Evolutionary conservation across 2,888 invertebrate species (phyloP), one percentile per base, ranked within the genome.

Genomic region (Synanthedon myopaeformis): DNA sequence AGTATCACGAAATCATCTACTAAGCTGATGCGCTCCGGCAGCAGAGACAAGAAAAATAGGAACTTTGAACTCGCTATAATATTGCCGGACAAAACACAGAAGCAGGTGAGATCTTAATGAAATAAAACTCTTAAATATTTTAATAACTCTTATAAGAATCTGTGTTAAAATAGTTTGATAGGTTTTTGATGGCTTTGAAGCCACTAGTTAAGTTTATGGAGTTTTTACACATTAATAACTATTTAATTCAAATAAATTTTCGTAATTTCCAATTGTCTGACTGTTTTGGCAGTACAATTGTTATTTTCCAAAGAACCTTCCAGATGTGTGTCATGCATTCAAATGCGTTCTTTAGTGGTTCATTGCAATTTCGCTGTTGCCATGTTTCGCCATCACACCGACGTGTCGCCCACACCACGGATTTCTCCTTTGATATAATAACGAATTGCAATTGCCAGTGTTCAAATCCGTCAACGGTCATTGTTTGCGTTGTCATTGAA

Each of bases 1-100:
- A 89, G 88, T 64, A 88, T 91, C 61, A 90, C 90, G 53, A 85
- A 90, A 57, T 82, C 90, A 42, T 86, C 91, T 3, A 89, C 90
- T 3, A 87, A 90, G 66, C 85, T 91, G 53, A 89, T 90, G 65
- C 82, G 85, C 58, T 81, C 90, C 54, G 89, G 89, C 50, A 89
- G 85, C 59, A 82, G 89, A 41, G 89, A 91, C 64, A 88, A 90
- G 63, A 89, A 89, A 65, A 89, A 89, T 59, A 82, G 89, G 64
- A 77, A 88, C 51, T 88, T 91, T 61, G 91, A 91, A 62, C 86
- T 91, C 55, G 90, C 90, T 12, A 87, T 91, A 56, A 91, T 91
- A 65, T 89, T 90, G 48, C 91, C 91, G 41, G 91, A 91, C 68
- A 91, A 91, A 78, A 88, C 90, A 10, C 91, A 91, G 67, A 89